Percentiles rank a stretch among this genome's conserved stretches.
Conservation (phyloP, 2,113 vertebrate genomes). For the Gobio gobio region DNA sequence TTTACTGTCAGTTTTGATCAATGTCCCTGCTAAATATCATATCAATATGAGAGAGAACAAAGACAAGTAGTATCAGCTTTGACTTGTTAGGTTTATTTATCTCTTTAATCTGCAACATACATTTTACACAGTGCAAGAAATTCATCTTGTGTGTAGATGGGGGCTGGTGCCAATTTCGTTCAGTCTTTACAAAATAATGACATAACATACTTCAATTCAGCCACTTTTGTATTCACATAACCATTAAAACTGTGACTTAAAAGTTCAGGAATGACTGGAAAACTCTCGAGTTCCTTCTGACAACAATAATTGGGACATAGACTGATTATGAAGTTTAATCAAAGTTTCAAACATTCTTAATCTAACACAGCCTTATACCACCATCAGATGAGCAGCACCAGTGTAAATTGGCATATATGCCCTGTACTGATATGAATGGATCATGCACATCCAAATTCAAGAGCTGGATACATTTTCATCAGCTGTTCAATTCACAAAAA, state of each 20-base stretch:
- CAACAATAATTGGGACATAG: not conserved
- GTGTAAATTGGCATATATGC: slow-evolving; percentile 26
- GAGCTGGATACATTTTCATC: not conserved
- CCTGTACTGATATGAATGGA: slow-evolving; percentile 6
- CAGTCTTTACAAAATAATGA: not conserved
- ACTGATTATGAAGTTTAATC: not conserved
- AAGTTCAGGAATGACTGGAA: not conserved
- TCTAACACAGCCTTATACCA: not conserved
- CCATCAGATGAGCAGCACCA: slow-evolving; percentile 40
- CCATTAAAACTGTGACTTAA: slow-evolving; percentile 1
- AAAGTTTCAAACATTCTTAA: slow-evolving; percentile 4
- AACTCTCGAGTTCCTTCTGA: no score
- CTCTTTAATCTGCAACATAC: not conserved
- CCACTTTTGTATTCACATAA: not conserved
- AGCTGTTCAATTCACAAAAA: not conserved
- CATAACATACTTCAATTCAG: not conserved
- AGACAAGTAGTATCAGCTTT: not conserved
- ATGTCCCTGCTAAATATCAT: not conserved
- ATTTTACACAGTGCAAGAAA: slow-evolving; percentile 35
- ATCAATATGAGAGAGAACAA: not conserved
- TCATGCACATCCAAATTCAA: slow-evolving; percentile 35
- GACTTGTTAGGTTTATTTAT: slow-evolving; percentile 32
- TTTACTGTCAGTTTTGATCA: not conserved
- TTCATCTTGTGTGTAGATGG: not conserved
- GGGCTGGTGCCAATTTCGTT: not conserved